Percentiles rank a stretch among this genome's conserved stretches.
These are phyloP conservation scores for Molossus alvarezi DNA, from an alignment of 2,797 vertebrate species.

Conservation along the genomic window DNA sequence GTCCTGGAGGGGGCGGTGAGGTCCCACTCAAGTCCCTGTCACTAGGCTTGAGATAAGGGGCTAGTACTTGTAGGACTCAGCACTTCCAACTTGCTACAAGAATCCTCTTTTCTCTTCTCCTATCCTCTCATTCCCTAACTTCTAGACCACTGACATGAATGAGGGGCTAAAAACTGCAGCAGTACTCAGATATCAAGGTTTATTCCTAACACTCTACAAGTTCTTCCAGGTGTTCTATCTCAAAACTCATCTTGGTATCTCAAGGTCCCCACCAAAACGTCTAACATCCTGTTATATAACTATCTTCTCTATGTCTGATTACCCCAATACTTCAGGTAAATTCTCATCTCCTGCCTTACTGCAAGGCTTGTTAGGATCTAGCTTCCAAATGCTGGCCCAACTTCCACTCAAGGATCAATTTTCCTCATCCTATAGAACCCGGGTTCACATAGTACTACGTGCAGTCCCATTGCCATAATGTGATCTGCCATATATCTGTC, in stretches of 20 bases:
- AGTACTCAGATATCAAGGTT: neutral
- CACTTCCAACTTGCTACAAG: neutral
- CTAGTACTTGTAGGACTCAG: neutral
- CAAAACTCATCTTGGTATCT: neutral
- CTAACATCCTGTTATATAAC: neutral
- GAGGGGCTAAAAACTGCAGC: neutral
- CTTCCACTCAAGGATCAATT: neutral
- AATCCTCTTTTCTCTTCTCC: neutral
- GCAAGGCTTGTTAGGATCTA: neutral
- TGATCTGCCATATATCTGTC: neutral
- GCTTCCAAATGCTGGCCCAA: neutral
- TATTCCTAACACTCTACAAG: neutral
- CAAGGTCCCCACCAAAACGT: neutral
- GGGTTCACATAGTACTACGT: neutral
- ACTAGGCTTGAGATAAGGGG: neutral
- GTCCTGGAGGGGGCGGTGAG: neutral
- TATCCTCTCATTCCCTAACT: neutral
- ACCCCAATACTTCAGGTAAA: neutral
- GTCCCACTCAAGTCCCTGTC: neutral
- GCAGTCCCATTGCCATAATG: neutral
- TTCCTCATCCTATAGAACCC: neutral
- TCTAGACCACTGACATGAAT: neutral
- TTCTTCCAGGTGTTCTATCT: neutral
- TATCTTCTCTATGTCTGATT: conserved; percentile 1
- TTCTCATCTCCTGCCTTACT: neutral